phyloP scores from a whole-genome alignment of 2,888 invertebrate species.

The Galeopsomyia nigrocyanea region DNA sequence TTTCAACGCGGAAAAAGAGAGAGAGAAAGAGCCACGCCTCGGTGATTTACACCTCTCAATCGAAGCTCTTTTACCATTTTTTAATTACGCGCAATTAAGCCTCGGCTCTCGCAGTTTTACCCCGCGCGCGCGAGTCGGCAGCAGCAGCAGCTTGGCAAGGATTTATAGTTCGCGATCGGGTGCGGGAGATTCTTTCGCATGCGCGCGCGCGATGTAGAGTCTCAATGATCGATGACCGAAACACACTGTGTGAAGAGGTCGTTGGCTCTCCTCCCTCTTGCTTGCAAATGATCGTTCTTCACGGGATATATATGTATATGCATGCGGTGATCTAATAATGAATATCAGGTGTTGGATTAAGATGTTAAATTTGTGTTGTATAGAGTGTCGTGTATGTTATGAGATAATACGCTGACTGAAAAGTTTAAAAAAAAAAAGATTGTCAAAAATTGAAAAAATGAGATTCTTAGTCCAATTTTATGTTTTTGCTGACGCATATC shows the following conservation, averaged over 20 bases:
- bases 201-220: not conserved
- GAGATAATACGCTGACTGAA: too few species aligned
- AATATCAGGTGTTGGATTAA: constrained; percentile 39
- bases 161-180: constrained; percentile 40
- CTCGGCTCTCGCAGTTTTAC: constrained; percentile 9
- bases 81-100: constrained; percentile 45
- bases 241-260: constrained; percentile 15
- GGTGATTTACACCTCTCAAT: not conserved
- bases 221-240: constrained; percentile 43
- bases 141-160: constrained; percentile 1
- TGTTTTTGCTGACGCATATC: too few species aligned
- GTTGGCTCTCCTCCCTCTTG: too few species aligned
- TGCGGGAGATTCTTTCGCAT: constrained; percentile 18
- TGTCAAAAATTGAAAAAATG: too few species aligned
- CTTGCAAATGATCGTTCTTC: constrained; percentile 35
- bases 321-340: constrained; percentile 45
- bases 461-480: too few species aligned
- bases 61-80: constrained; percentile 4
- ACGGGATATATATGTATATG: constrained; percentile 20
- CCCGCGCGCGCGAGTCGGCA: not conserved
- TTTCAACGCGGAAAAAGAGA: too few species aligned
- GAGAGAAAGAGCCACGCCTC: too few species aligned
- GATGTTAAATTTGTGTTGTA: constrained; percentile 26
- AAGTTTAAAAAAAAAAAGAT: too few species aligned
- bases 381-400: not conserved